Conservation (phyloP, 2,113 vertebrate species). For the Eonycteris spelaea region DNA sequence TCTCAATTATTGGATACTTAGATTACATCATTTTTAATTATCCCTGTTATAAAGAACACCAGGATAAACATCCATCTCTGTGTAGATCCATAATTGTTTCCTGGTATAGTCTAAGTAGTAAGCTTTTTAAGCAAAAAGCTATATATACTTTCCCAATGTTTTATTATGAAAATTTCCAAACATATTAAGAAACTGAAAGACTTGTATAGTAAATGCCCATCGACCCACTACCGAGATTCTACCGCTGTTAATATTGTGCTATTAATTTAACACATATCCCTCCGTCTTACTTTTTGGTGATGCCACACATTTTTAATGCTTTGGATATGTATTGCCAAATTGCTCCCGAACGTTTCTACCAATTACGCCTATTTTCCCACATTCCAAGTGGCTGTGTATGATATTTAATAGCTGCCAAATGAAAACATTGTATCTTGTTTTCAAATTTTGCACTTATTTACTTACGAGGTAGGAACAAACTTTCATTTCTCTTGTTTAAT, state of each 20-base stretch:
- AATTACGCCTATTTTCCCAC: not conserved
- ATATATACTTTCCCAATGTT: too few relatives aligned
- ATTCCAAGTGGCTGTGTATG: not conserved
- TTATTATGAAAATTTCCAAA: not conserved
- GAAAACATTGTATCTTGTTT: not conserved
- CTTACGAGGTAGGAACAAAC: not conserved
- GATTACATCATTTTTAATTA: not conserved
- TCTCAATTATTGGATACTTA: not conserved
- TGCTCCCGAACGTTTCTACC: not conserved
- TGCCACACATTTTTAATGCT: not conserved
- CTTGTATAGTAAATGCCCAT: not conserved
- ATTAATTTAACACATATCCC: not conserved
- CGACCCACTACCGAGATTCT: not conserved
- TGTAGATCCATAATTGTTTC: not conserved
- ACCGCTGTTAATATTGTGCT: not conserved
- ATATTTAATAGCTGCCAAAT: not conserved
- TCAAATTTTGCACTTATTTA: not conserved
- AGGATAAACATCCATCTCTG: not conserved
- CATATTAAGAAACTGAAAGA: not conserved
- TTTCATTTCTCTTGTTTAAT: not conserved
- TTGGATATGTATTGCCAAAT: not conserved
- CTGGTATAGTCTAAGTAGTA: not conserved
- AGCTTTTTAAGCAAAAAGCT: not conserved
- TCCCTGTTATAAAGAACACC: not conserved
- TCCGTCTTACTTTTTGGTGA: not conserved